Evolutionary conservation across 2,113 vertebrate genomes (phyloP).

Genomic region (Anser cygnoides): DNA sequence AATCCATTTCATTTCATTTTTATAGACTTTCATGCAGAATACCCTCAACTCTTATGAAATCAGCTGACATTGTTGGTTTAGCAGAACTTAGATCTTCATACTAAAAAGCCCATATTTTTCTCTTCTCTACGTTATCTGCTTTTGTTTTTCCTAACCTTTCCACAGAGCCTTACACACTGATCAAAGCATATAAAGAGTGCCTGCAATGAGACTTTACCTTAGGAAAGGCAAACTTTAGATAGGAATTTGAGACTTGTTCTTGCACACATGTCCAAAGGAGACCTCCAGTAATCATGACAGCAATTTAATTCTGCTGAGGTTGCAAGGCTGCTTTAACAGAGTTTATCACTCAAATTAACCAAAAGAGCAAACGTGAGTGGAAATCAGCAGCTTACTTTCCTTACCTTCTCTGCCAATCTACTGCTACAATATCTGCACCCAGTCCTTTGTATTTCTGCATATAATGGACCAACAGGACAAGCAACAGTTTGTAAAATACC

Average conservation of each 20-base stretch:
- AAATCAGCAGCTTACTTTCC: neutral
- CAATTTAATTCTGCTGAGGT: neutral
- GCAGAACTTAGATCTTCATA: neutral
- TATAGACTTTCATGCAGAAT: neutral
- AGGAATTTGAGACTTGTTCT: neutral
- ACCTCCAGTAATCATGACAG: fast-evolving
- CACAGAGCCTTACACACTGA: neutral
- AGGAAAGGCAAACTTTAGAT: neutral
- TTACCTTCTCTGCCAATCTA: neutral
- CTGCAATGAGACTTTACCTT: neutral
- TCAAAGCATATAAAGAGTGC: neutral
- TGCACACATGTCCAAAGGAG: neutral
- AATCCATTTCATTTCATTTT: neutral
- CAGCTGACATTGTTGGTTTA: neutral
- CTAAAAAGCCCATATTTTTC: neutral
- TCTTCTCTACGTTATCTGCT: neutral
- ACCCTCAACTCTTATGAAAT: neutral
- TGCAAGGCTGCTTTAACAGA: neutral
- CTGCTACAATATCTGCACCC: neutral
- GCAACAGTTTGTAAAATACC: neutral
- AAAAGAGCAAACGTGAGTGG: neutral
- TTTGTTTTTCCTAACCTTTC: neutral
- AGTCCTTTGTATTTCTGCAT: neutral
- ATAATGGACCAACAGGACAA: neutral
- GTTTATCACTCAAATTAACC: neutral